Conservation (phyloP, 2,113 vertebrate species). For the Oplegnathus fasciatus region DNA sequence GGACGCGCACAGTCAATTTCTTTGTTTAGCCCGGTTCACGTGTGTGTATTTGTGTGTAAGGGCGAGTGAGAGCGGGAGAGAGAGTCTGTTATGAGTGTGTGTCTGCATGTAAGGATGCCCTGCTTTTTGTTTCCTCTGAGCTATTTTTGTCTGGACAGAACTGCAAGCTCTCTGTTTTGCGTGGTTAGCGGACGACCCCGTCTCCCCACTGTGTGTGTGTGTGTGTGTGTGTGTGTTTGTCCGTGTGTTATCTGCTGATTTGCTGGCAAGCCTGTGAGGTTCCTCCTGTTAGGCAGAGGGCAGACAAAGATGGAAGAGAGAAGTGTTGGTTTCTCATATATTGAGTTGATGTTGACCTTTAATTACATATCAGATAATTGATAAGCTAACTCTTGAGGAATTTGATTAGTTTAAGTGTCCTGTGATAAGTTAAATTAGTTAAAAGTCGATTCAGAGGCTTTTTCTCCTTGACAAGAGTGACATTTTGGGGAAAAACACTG, state of each 20-base stretch:
- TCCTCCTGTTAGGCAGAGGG: slow-evolving; percentile 11
- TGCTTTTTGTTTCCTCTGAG: slow-evolving; percentile 67
- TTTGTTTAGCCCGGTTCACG: slow-evolving; percentile 63
- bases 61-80: neutral
- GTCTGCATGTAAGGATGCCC: slow-evolving; percentile 59
- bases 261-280: slow-evolving; percentile 18
- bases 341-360: neutral
- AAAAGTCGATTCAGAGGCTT: neutral
- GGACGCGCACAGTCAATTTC: slow-evolving; percentile 63
- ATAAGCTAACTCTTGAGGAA: neutral
- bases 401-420: neutral
- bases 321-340: neutral
- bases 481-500: neutral
- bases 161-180: slow-evolving; percentile 52
- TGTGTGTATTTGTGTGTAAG: slow-evolving; percentile 47
- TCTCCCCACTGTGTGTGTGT: slow-evolving; percentile 24
- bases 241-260: slow-evolving; percentile 20
- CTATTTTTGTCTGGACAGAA: slow-evolving; percentile 69
- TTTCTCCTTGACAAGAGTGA: neutral
- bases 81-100: slow-evolving; percentile 29
- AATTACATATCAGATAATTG: neutral
- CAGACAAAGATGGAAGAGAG: slow-evolving; percentile 2
- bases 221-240: slow-evolving; percentile 18
- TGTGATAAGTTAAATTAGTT: neutral
- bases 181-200: slow-evolving; percentile 17